These are phyloP conservation scores for Hydrocynus forskahlii DNA, from an alignment of 2,797 vertebrate genomes.

Conservation along the genomic window DNA sequence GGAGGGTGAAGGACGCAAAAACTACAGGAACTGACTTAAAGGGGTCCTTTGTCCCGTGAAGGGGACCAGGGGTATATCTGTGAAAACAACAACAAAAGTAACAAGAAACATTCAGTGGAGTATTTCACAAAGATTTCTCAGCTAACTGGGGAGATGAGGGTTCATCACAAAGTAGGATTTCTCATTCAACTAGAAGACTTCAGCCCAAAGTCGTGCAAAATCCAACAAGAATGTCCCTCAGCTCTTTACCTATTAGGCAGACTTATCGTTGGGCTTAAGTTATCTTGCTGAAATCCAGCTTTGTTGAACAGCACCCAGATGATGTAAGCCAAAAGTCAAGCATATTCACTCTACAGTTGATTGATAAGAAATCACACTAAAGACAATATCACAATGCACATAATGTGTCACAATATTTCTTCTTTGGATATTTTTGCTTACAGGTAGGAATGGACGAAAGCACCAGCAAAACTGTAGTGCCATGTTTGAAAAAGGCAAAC, in stretches of 20 bases:
- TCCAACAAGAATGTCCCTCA: too few relatives aligned
- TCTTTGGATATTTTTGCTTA: neutral
- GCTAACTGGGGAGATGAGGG: neutral
- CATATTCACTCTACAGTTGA: neutral
- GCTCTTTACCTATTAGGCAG: too few relatives aligned
- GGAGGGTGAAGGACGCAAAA: conserved; percentile 89
- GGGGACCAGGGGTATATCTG: conserved; percentile 74
- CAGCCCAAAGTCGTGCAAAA: too few relatives aligned
- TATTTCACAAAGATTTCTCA: conserved; percentile 9
- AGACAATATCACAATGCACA: neutral
- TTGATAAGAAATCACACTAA: neutral
- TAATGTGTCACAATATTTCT: neutral
- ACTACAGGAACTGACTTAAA: conserved; percentile 76
- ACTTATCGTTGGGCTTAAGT: too few relatives aligned
- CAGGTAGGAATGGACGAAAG: neutral
- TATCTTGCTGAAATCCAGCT: too few relatives aligned
- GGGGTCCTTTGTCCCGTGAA: conserved; percentile 54
- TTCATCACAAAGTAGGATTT: too few relatives aligned
- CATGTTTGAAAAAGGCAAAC: neutral
- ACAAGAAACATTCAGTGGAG: conserved; percentile 33
- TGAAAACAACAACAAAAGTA: conserved; percentile 59
- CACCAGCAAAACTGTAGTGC: conserved; percentile 1
- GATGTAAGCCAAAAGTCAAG: conserved; percentile 55
- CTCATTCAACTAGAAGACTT: too few relatives aligned
- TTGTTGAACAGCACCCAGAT: neutral